phyloP scores from a whole-genome alignment of 2,888 invertebrate species.

The Salpingus planirostris region DNA sequence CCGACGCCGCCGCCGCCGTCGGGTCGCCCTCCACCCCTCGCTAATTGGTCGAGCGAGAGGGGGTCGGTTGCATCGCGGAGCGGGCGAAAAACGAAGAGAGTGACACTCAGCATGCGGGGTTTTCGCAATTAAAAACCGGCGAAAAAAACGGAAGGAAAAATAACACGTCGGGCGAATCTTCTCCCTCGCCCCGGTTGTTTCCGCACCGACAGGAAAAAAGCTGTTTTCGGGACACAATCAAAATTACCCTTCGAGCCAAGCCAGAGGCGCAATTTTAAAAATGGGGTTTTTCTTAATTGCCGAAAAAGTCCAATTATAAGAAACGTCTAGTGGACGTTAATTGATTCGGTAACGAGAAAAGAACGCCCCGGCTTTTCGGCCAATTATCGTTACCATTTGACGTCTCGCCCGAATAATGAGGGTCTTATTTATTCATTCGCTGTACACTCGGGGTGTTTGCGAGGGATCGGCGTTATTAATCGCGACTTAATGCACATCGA shows the following conservation, averaged over 20 bases:
- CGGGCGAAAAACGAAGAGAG: conserved; percentile 31
- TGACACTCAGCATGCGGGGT: conserved; percentile 39
- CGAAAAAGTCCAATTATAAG: conserved; percentile 42
- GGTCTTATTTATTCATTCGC: no score
- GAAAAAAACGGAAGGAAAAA: conserved; percentile 26
- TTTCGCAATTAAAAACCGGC: conserved; percentile 39
- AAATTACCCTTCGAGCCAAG: conserved; percentile 36
- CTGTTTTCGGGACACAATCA: conserved; percentile 33
- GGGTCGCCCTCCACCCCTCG: no score
- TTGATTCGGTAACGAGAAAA: conserved; percentile 42
- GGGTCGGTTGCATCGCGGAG: conserved; percentile 31
- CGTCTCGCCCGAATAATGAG: no score
- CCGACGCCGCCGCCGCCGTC: no score
- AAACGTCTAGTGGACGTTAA: conserved; percentile 39
- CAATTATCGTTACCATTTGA: no score
- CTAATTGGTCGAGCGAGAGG: no score
- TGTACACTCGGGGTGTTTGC: no score
- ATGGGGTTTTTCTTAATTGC: conserved; percentile 40
- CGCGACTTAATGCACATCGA: conserved; percentile 23
- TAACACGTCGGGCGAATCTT: no score
- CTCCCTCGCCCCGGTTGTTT: no score
- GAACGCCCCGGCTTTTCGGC: no score
- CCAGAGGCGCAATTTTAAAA: conserved; percentile 40
- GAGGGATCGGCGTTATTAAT: conserved; percentile 21
- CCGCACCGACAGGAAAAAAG: conserved; percentile 20